Conservation (phyloP, 2,797 vertebrate genomes). For the Tympanoctomys barrerae region DNA sequence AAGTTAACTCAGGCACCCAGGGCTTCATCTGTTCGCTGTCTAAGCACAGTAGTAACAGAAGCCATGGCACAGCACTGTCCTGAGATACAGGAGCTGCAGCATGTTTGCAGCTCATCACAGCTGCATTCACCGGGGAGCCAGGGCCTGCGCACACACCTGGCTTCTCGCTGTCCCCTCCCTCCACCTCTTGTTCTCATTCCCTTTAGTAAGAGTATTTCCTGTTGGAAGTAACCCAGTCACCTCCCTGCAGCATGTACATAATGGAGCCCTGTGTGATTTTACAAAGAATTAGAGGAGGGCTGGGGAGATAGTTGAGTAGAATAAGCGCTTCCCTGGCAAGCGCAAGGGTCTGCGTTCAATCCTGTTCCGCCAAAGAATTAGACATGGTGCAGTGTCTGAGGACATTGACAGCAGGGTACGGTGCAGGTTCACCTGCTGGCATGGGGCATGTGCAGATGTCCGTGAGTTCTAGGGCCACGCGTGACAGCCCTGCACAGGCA, state of each 20-base stretch:
- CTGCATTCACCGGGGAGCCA: fast-evolving
- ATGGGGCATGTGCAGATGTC: not conserved
- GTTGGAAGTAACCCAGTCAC: not conserved
- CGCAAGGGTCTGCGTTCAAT: too few relatives aligned
- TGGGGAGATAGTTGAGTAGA: too few relatives aligned
- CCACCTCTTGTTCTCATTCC: not conserved
- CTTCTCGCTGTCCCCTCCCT: not conserved
- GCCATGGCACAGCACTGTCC: not conserved
- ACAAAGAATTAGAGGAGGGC: not conserved
- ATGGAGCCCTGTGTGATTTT: not conserved
- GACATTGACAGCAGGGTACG: not conserved
- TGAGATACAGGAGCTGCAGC: not conserved
- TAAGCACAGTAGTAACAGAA: not conserved
- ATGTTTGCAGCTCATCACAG: not conserved
- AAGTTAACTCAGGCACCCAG: not conserved
- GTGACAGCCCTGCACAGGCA: too few relatives aligned
- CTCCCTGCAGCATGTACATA: not conserved
- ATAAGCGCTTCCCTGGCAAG: too few relatives aligned
- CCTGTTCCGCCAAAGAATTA: not conserved
- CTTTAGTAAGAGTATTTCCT: not conserved
- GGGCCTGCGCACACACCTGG: not conserved
- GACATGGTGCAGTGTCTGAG: not conserved
- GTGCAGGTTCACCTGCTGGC: not conserved
- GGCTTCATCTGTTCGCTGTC: constrained; percentile 34
- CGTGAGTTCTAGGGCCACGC: too few relatives aligned